Base-by-base conservation (phyloP, 2,113 vertebrate species). In the Vidua chalybeata region DNA sequence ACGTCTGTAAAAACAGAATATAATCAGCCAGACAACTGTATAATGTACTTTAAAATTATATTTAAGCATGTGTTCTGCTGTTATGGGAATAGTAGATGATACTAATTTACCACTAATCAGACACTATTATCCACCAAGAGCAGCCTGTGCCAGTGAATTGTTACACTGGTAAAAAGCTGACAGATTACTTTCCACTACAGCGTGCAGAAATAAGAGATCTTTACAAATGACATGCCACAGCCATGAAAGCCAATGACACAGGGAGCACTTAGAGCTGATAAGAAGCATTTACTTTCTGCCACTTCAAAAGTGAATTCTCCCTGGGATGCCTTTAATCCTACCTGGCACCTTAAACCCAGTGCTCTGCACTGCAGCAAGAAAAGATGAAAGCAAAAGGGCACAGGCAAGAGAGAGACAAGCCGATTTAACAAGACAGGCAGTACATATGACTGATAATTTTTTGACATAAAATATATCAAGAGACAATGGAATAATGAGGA, bases 311-410 rank as follows among this genome's bases (percentile, higher is more conserved):
- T 82, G 43, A 95, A 83, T 93, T 89, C 92, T 95, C 87, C 83
- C 43, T 82, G 87, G 92, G 96, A 96, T 89, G 91, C 73, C 95
- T 97, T 97, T 97, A 97, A 96, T 97, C 97, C 83, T 97, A 96
- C 94, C 93, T 93, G 84, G 94, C 95, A 95, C 89, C 93, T 96
- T 91, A 96, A 97, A 96, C 63, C 80, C 71, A 28, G 31, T 41
- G 49, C 82, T 97, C 82, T 96, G 83, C 76, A 51, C 35, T 71
- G 77, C 85, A 94, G 83, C 61, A 90, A 58, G 79, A 80, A 69
- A 66, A 96, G 75, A 97, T 96, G 95, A 97, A 94, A 97, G 95
- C 3, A 7, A 90, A 94, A 92, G 67, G 78, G 43, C 43, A 82
- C 21, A 77, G 69, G 67, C 91, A 95, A 46, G 58, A 78, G 76